Base-by-base conservation (phyloP, 53 echinoderm and acorn worm species). In the Luidia sarsii region DNA sequence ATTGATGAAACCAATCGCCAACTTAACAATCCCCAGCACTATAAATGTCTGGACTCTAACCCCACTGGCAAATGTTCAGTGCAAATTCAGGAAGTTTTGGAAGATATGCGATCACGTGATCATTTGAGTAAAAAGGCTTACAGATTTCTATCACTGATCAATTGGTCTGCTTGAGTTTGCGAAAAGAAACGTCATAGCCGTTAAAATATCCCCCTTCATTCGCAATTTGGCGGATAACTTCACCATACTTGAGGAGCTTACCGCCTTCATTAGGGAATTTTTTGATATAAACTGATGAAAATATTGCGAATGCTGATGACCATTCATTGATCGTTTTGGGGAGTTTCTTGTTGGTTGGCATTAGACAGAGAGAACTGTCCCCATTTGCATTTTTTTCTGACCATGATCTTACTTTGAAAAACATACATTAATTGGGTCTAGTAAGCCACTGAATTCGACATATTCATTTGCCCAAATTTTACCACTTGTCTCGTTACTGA, bases 271-370 rank as follows among this genome's bases (percentile, higher is more conserved):
- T 24, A 43, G 67, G 2, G 43, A 66, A 66, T 23, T 66, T 66
- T 1, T 35, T n/a, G 0, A 35, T 66, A 25, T 66, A 66, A 3
- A 66, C 45, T 2, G 45, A n/a, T 41, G 67, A 20, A 25, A 66
- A 66, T 33, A 66, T 66, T 0, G 67, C 67, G 23, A 66, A 66
- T 18, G 45, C 67, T 4, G 67, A 7, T 9, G 10, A 23, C 43
- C 67, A 66, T 41, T 66, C 67, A 41, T 66, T 41, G 20, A 66
- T 39, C 10, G 60, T 25, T 60, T 60, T 60, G 60, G 60, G 60
- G 2, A 60, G 30, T 32, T 60, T 60, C 21, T 55, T 60, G 2
- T 29, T 29, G 15, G 25, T 32, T 60, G 24, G 60, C 11, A 60
- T 60, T 29, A 60, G 27, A 29, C 60, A 60, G 32, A 60, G 60